Conservation (phyloP, 2,888 invertebrate genomes). For the Syrista parreyssii region DNA sequence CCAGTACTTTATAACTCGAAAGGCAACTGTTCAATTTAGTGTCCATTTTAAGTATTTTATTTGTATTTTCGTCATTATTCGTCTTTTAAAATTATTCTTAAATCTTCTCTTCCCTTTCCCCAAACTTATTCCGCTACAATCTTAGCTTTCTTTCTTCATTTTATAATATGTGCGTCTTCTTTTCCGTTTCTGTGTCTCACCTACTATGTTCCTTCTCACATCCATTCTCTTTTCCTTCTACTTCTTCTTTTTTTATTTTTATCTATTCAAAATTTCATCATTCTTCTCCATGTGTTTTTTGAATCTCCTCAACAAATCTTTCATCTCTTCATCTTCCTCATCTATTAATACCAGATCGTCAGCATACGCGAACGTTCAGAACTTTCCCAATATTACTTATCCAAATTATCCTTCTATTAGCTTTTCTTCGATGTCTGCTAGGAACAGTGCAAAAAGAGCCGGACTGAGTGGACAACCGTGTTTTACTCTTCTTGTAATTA, state of each 20-base stretch:
- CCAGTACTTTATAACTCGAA: slow-evolving; percentile 11
- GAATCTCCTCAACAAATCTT: too few species aligned
- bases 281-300: too few species aligned
- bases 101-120: slow-evolving; percentile 19
- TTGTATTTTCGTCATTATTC: slow-evolving; percentile 11
- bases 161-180: slow-evolving; percentile 12
- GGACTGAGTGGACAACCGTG: too few species aligned
- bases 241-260: slow-evolving; percentile 16
- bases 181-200: slow-evolving; percentile 20
- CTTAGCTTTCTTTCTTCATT: slow-evolving; percentile 16
- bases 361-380: too few species aligned
- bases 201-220: slow-evolving; percentile 22
- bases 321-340: too few species aligned
- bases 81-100: slow-evolving; percentile 10
- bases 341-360: too few species aligned
- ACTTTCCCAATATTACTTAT: too few species aligned
- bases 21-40: slow-evolving; percentile 12
- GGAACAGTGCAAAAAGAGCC: too few species aligned
- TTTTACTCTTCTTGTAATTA: too few species aligned
- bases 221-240: slow-evolving; percentile 13
- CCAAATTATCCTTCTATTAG: too few species aligned
- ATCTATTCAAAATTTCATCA: too few species aligned
- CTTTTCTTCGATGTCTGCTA: too few species aligned
- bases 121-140: slow-evolving; percentile 12
- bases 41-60: slow-evolving; percentile 18